Base-by-base conservation (phyloP, 2,888 invertebrate genomes). In the Sphaerophoria taeniata region DNA sequence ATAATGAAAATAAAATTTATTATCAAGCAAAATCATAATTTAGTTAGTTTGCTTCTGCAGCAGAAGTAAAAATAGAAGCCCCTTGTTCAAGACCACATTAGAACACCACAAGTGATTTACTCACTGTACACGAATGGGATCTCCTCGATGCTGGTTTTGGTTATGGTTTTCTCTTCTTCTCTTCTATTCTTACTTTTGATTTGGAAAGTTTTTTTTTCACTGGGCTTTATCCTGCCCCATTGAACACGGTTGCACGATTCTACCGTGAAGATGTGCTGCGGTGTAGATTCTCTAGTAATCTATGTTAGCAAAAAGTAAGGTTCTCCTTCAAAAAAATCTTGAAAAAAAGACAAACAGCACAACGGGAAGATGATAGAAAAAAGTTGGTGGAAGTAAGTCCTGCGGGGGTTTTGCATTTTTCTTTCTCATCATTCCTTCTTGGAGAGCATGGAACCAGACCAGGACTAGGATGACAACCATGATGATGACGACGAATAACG, bases 11-110 rank as follows among this genome's bases (percentile, higher is more conserved):
- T 75, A 67, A 79, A 85, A 85, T 85, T 85, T 81, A 85, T 85
- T 85, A 51, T 85, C 63, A 76, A 85, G 76, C 70, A 81, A 69
- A 80, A 85, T 85, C 81, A 73, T 85, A 85, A 85, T 85, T 81
- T 77, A 85, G 81, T 85, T 85, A 73, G 69, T 70, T 60, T 70
- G 47, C 47, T 61, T 34, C 11, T 39, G 39, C 56, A 51, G 51
- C 60, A 67, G 39, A 49, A 58, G 51, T 51, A 67, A 36, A n/a
- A 45, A 9, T 7, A 24, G 24, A 55, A 58, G 61, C 45, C 12
- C 2, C 31, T 65, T 11, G 0, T 9, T 11, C 45, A 49, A 39
- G 5, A 39, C 51, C 34, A 3, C 4, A 34, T 6, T 51, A 33
- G 4, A 34, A 51, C 24, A 12, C 56, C 56, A 56, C 36, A 31